Evolutionary conservation across 1,140 invertebrate species (phyloP), one percentile per base, ranked within the genome.

Genomic region (Scaptomyza graminum): DNA sequence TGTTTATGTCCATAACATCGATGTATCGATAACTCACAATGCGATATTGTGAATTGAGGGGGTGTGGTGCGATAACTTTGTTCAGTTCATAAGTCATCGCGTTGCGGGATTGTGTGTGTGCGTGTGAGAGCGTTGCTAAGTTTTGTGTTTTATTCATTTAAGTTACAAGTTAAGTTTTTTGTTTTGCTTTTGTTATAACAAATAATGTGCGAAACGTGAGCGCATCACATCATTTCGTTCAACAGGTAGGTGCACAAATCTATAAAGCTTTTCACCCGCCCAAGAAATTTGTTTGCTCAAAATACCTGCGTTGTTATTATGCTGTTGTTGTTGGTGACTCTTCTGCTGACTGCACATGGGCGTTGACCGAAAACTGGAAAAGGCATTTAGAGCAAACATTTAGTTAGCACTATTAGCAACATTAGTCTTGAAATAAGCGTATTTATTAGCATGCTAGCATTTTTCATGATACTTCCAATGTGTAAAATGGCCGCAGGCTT

Each of bases 301-400:
- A 85, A 82, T 76, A 76, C 77, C 77, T 78, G 74, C 74, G 76
- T 82, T 77, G 73, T 89, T 82, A 77, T 88, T 88, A 81, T 72
- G 49, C 34, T 46, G 57, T 52, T 76, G 67, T 70, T 81, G 76
- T 69, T 78, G 74, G 61, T 76, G 70, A 1, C 37, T 41, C 37
- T 41, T 41, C 18, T 25, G 18, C 12, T 69, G 82, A 69, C 49
- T 65, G 18, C 56, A 83, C 74, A 90, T 90, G 87, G 87, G 87
- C 87, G 87, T 90, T 90, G 87, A 90, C 87, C 87, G 59, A 90
- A 89, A 83, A 78, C 25, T 66, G 41, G 41, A 50, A 57, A 46
- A 57, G 13, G n/a, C 9, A 25, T 16, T 12, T 5, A 13, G 15
- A 7, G 9, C 44, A 22, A 9, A 8, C 22, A 46, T 47, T 31